Evolutionary conservation across 1,140 invertebrate genomes (phyloP).

Genomic region (Drepana arcuata): DNA sequence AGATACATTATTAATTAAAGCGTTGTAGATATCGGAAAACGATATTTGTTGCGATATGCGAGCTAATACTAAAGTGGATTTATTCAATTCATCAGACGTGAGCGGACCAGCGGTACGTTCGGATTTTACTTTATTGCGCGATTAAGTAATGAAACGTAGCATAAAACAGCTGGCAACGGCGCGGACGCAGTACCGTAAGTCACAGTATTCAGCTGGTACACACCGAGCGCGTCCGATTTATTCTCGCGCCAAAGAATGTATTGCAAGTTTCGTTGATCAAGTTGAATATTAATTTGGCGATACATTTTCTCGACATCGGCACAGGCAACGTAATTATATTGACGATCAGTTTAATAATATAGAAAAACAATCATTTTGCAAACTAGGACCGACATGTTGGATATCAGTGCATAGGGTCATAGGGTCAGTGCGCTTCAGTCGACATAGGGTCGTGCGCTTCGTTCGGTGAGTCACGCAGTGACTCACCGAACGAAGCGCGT

Average conservation of each 20-base stretch:
- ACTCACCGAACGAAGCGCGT: too few relatives aligned
- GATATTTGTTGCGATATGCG: background rate
- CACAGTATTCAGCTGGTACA: conserved; percentile 8
- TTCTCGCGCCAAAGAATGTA: conserved; percentile 36
- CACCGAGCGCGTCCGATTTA: background rate
- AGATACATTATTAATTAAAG: background rate
- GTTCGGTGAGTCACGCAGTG: too few relatives aligned
- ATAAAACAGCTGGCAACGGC: conserved; percentile 5
- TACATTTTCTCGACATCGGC: conserved; percentile 35
- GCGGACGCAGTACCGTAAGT: conserved; percentile 13
- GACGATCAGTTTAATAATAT: conserved; percentile 19
- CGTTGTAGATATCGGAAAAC: background rate
- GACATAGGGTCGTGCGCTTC: too few relatives aligned
- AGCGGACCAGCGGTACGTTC: background rate
- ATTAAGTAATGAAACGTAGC: background rate
- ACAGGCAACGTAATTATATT: conserved; percentile 18
- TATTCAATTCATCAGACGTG: background rate
- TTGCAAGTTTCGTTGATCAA: conserved; percentile 20
- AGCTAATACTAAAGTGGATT: background rate
- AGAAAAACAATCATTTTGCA: conserved; percentile 31
- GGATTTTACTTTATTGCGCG: background rate
- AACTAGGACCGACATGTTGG: conserved; percentile 24
- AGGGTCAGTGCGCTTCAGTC: too few relatives aligned
- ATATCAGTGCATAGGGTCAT: too few relatives aligned
- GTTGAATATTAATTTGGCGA: conserved; percentile 27